Conservation (phyloP, 2,888 invertebrate species). For the Dicyrtoma fusca region DNA sequence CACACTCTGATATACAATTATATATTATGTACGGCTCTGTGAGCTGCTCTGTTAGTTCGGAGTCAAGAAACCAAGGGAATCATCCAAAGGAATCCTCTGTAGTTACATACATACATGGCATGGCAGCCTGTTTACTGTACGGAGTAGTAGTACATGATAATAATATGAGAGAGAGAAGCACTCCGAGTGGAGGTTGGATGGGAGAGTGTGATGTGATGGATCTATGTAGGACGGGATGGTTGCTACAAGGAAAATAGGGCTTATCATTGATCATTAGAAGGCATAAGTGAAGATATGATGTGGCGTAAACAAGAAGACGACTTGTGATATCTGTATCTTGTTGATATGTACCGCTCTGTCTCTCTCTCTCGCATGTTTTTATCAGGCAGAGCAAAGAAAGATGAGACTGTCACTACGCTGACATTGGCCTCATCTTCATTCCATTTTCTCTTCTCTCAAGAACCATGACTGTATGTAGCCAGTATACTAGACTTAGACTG, state of each 20-base stretch:
- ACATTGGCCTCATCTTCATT: conserved; percentile 11
- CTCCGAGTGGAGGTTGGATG: neutral
- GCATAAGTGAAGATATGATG: neutral
- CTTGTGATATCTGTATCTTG: neutral
- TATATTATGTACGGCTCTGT: too few species aligned
- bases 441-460: conserved; percentile 11
- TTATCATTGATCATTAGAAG: conserved; percentile 35
- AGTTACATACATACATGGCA: too few species aligned
- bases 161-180: too few species aligned
- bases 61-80: too few species aligned
- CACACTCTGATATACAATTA: too few species aligned
- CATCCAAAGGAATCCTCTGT: too few species aligned
- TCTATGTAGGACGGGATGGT: too few species aligned
- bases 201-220: neutral
- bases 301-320: conserved; percentile 23
- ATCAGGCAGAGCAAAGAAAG: conserved; percentile 12
- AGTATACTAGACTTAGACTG: too few species aligned
- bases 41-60: too few species aligned
- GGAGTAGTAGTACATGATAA: too few species aligned
- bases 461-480: too few species aligned
- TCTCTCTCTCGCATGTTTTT: neutral
- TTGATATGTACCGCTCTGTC: conserved; percentile 4
- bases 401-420: conserved; percentile 17
- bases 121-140: too few species aligned
- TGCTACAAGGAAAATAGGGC: neutral